A percentile compares a stretch with the other conserved stretches of the same genome.
phyloP scores from a whole-genome alignment of 2,113 vertebrate genomes.

The Dolichallabes microphthalmus region DNA sequence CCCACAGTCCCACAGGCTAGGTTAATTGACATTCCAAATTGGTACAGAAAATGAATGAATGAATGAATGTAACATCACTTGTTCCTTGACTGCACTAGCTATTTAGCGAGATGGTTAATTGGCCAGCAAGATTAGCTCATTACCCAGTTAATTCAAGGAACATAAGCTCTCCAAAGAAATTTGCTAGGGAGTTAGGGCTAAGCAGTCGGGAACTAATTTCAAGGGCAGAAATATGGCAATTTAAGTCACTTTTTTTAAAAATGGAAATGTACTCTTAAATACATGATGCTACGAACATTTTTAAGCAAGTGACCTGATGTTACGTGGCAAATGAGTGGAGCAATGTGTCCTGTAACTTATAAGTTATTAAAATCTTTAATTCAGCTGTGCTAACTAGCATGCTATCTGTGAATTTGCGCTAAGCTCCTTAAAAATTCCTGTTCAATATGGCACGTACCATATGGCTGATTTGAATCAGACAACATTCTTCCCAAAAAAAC shows the following conservation, averaged over 20 bases:
- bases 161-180: background rate
- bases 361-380: background rate
- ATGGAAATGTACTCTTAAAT: background rate
- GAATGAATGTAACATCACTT: background rate
- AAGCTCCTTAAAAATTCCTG: background rate
- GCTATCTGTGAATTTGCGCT: background rate
- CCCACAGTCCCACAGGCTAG: too few species aligned
- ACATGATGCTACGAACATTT: background rate
- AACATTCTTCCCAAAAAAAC: too few species aligned
- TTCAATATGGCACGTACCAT: background rate
- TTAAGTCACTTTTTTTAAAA: background rate
- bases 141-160: background rate
- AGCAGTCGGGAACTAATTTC: background rate
- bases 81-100: background rate
- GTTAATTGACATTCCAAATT: too few species aligned
- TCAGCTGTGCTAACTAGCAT: background rate
- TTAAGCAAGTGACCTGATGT: background rate
- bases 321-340: background rate
- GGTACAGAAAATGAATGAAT: too few species aligned
- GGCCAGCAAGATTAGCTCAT: background rate
- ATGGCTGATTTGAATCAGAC: background rate
- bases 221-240: background rate
- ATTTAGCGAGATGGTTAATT: background rate
- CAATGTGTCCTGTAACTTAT: background rate
- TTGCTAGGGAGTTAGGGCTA: background rate